Conservation (phyloP, 1,140 invertebrate genomes). For the Oppia nitens region DNA sequence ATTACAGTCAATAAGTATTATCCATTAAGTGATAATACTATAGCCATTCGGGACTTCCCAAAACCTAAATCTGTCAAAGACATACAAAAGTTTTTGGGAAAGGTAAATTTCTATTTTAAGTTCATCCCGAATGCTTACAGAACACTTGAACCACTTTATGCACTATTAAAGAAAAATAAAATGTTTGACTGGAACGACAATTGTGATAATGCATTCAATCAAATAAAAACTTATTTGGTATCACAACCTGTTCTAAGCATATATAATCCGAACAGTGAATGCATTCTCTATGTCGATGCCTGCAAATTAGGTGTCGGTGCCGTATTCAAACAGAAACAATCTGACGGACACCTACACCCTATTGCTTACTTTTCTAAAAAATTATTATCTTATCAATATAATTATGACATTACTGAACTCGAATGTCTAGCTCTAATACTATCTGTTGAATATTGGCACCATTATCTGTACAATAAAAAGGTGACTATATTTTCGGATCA, state of each 20-base stretch:
- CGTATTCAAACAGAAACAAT: slow-evolving; percentile 23
- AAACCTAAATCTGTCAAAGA: background rate
- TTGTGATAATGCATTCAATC: slow-evolving; percentile 25
- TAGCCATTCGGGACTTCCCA: background rate
- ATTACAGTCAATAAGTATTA: slow-evolving; percentile 6
- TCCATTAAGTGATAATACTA: slow-evolving; percentile 7
- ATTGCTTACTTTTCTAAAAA: slow-evolving; percentile 3
- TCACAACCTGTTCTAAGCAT: slow-evolving; percentile 21
- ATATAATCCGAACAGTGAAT: slow-evolving; percentile 13
- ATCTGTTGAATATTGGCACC: slow-evolving; percentile 9
- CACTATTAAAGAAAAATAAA: slow-evolving; percentile 30
- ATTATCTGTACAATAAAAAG: slow-evolving; percentile 1
- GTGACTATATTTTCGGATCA: slow-evolving; percentile 13
- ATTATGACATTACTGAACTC: background rate
- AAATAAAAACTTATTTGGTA: slow-evolving; percentile 25
- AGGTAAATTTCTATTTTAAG: slow-evolving; percentile 24
- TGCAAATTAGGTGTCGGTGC: slow-evolving; percentile 24
- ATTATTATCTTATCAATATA: background rate
- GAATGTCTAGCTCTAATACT: slow-evolving; percentile 14
- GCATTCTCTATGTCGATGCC: slow-evolving; percentile 26
- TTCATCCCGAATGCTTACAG: slow-evolving; percentile 24
- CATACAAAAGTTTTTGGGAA: slow-evolving; percentile 17
- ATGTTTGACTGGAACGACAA: slow-evolving; percentile 25
- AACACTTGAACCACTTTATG: slow-evolving; percentile 26
- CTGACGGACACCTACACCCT: background rate